Evolutionary conservation across 2,797 vertebrate genomes (phyloP).

Genomic region (Morelia viridis): DNA sequence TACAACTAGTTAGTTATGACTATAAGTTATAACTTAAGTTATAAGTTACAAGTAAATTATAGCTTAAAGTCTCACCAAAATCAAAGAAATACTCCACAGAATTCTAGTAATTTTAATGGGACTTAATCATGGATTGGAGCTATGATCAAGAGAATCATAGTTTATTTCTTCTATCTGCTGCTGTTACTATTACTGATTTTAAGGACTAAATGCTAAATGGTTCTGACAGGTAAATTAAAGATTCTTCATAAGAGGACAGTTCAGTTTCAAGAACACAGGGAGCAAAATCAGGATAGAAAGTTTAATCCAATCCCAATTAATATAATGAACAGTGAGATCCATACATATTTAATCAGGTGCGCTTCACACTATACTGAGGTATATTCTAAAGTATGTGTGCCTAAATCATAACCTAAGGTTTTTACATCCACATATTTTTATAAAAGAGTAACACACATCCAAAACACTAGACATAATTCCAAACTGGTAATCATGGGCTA

Average conservation of each 20-base stretch:
- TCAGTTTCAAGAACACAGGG: not conserved
- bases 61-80: not conserved
- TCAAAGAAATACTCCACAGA: not conserved
- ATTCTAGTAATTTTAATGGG: not conserved
- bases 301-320: not conserved
- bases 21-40: too few species aligned
- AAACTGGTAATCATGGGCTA: not conserved
- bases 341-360: not conserved
- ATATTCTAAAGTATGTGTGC: not conserved
- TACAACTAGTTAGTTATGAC: not conserved
- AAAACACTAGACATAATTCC: not conserved
- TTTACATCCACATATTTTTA: not conserved
- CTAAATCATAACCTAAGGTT: not conserved
- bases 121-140: not conserved
- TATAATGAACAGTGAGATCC: not conserved
- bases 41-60: too few species aligned
- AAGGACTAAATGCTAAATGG: not conserved
- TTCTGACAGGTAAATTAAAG: not conserved
- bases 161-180: not conserved
- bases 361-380: not conserved
- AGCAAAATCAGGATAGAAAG: not conserved
- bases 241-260: not conserved
- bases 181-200: not conserved
- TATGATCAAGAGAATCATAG: not conserved
- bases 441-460: not conserved